phyloP scores from a whole-genome alignment of 1,140 invertebrate species.

The Drosophila simulans region DNA sequence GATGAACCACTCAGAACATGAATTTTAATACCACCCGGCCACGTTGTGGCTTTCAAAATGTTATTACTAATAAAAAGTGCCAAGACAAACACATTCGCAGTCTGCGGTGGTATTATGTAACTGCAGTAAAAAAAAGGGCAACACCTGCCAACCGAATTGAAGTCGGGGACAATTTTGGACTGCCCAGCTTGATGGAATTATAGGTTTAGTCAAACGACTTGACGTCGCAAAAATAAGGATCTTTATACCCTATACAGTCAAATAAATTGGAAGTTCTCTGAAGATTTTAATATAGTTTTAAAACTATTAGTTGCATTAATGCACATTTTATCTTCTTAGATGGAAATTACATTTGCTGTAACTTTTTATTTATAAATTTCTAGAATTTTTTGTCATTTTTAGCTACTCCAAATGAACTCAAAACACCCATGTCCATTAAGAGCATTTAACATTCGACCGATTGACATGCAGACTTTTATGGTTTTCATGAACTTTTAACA shows the following conservation, averaged over 20 bases:
- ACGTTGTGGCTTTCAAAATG: constrained; percentile 75
- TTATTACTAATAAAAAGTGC: constrained; percentile 79
- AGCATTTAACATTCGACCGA: constrained; percentile 8
- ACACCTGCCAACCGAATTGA: constrained; percentile 63
- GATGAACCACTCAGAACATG: constrained; percentile 47
- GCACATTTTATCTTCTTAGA: too few species aligned
- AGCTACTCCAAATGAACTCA: not conserved
- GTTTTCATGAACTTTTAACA: constrained; percentile 62
- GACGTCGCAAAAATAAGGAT: not conserved
- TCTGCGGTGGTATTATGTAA: constrained; percentile 33
- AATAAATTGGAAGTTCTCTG: too few species aligned
- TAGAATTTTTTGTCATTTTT: not conserved
- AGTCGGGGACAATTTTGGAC: not conserved
- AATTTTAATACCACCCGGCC: constrained; percentile 61
- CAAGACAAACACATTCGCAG: constrained; percentile 30
- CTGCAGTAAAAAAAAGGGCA: constrained; percentile 28
- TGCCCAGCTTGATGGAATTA: not conserved
- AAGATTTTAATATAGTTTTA: too few species aligned
- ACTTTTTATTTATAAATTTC: too few species aligned
- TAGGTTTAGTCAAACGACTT: not conserved
- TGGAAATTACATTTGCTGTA: too few species aligned
- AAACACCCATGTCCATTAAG: not conserved
- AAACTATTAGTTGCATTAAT: too few species aligned
- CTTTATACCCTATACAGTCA: not conserved
- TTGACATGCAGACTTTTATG: constrained; percentile 19